Evolutionary conservation across 2,113 vertebrate genomes (phyloP), one percentile per base, ranked within the genome.

Genomic region (Notothenia rossii): DNA sequence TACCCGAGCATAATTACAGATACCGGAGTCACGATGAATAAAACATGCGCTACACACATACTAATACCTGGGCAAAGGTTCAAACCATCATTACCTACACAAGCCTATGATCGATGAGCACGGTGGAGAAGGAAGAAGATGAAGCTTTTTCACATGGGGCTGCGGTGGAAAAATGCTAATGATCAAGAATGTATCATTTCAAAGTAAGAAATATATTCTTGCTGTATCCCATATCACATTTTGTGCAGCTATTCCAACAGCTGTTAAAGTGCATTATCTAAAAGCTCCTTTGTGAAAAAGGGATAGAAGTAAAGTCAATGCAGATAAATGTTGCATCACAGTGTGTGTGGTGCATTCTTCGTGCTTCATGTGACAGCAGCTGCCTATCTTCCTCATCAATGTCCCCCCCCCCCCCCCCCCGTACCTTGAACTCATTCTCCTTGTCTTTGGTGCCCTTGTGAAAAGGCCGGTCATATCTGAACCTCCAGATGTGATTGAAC

Each of bases 391-490:
- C 46, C 29, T 71, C 36, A 50, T 53, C 43, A 33, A 36, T 13
- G 29, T 46, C 18, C 25, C 45, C 22, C 73, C 15, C 3, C 2
- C 18, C 25, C 45, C 22, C 73, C 15, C 3, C 2, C 4, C 9
- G 0, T 94, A 99, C 98, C 98, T 99, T 99, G 90, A 99, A 99
- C 91, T 99, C 98, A 22, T 99, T 99, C 89, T 99, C 98, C 85
- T 99, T 99, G 94, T 99, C 98, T 91, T 99, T 99, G 48, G 96
- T 96, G 74, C 98, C 98, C 93, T 99, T 99, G 95, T 99, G 98
- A 89, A 99, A 98, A 0, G 98, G 98, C 18, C 98, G 94, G 94
- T 99, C 98, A 5, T 99, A 99, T 84, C 98, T 95, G 89, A 98
- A 99, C 87, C 97, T 94, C 98, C 98, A 99, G 93, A 99, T 99